Conservation (phyloP, 2,888 invertebrate species). For the Didymodactylos carnosus region DNA sequence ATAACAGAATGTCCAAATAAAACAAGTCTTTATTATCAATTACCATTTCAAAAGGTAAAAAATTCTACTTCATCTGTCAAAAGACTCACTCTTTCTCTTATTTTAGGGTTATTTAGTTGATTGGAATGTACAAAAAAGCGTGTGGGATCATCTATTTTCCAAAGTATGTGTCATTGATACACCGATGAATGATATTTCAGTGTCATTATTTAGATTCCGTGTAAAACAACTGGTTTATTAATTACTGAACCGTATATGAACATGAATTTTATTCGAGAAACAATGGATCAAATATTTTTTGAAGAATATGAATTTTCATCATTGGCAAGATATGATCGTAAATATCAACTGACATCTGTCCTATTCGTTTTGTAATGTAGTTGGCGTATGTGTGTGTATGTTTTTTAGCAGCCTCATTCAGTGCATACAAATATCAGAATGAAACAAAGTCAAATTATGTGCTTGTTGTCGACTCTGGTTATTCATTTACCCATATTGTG, state of each 20-base stretch:
- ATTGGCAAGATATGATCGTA: slow-evolving; percentile 52
- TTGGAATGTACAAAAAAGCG: slow-evolving; percentile 77
- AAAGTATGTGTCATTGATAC: slow-evolving; percentile 42
- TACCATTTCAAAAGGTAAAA: slow-evolving; percentile 63
- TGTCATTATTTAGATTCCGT: slow-evolving; percentile 45
- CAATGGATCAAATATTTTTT: slow-evolving; percentile 81
- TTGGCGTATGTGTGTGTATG: slow-evolving; percentile 45
- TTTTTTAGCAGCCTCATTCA: slow-evolving; percentile 49
- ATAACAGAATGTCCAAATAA: slow-evolving; percentile 76
- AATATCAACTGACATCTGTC: slow-evolving; percentile 16
- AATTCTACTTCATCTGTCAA: not conserved
- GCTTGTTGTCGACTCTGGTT: slow-evolving; percentile 75
- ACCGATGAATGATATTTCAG: not conserved
- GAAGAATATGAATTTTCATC: slow-evolving; percentile 83
- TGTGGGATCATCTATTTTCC: slow-evolving; percentile 86
- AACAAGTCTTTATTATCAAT: slow-evolving; percentile 73
- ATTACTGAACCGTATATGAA: slow-evolving; percentile 85
- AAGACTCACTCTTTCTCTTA: slow-evolving; percentile 2
- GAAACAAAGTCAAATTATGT: slow-evolving; percentile 36
- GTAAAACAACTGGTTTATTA: slow-evolving; percentile 42
- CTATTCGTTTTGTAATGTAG: slow-evolving; percentile 24
- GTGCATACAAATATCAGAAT: slow-evolving; percentile 48
- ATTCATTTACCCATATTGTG: slow-evolving; percentile 78
- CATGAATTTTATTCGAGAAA: slow-evolving; percentile 73
- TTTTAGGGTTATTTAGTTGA: slow-evolving; percentile 65